A percentile compares a stretch with the other conserved stretches of the same genome.
Conservation (phyloP, 2,113 vertebrate genomes). For the Corapipo altera region DNA sequence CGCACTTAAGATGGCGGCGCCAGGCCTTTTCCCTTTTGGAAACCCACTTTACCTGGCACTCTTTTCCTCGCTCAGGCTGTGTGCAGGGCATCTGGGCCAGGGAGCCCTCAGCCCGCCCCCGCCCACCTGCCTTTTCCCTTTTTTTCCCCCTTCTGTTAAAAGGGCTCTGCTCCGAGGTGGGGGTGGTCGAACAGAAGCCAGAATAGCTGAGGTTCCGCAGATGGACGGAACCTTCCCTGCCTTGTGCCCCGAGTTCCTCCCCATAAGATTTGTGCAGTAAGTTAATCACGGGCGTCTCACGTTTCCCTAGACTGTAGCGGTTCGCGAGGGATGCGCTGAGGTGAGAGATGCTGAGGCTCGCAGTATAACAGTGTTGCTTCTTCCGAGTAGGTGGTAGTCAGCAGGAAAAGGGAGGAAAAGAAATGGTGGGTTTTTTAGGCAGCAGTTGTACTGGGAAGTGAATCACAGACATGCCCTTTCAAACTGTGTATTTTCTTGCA, state of each 20-base stretch:
- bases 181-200: fast-evolving
- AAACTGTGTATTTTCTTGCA: background rate
- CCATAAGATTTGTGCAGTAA: fast-evolving
- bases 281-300: fast-evolving
- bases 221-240: background rate
- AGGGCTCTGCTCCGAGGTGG: background rate
- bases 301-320: background rate
- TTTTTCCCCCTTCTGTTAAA: fast-evolving
- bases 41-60: fast-evolving
- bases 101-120: fast-evolving
- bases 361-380: background rate
- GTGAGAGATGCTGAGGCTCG: background rate
- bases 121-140: fast-evolving
- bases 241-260: background rate
- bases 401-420: background rate
- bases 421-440: fast-evolving
- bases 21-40: fast-evolving
- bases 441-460: background rate
- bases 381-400: background rate
- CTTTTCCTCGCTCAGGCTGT: fast-evolving
- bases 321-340: background rate
- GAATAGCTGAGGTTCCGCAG: background rate
- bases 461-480: background rate
- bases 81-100: too few species aligned
- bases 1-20: conserved; percentile 35